Conservation (phyloP, 2,113 vertebrate genomes). For the Stegostoma tigrinum region DNA sequence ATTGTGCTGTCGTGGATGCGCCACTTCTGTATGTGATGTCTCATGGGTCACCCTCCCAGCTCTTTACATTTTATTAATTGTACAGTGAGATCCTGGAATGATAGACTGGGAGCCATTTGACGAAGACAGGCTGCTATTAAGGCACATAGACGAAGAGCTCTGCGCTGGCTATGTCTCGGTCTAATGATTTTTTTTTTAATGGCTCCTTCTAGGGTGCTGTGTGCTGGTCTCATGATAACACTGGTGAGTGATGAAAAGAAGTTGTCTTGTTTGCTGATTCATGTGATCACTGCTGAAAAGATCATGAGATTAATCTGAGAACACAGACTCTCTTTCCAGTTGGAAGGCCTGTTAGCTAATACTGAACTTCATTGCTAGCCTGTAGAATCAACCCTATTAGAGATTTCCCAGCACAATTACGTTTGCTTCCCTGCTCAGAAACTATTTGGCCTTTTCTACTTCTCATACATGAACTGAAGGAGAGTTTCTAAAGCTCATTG, state of each 20-base stretch:
- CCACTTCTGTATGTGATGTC: neutral
- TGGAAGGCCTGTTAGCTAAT: neutral
- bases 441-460: neutral
- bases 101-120: neutral
- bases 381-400: neutral
- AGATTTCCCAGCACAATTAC: neutral
- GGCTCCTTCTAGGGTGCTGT: neutral
- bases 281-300: neutral
- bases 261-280: constrained; percentile 32
- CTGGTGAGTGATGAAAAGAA: neutral
- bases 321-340: neutral
- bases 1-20: neutral
- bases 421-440: neutral
- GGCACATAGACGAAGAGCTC: neutral
- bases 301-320: constrained; percentile 11
- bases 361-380: neutral
- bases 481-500: neutral
- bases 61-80: neutral
- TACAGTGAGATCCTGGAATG: neutral
- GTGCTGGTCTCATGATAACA: constrained; percentile 32
- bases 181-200: neutral
- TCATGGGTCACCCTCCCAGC: neutral
- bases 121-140: neutral
- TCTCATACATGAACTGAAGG: neutral
- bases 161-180: too few relatives aligned